A percentile compares a stretch with the other conserved stretches of the same genome.
phyloP scores from a whole-genome alignment of 2,797 vertebrate genomes.

The Falco novaeseelandiae region DNA sequence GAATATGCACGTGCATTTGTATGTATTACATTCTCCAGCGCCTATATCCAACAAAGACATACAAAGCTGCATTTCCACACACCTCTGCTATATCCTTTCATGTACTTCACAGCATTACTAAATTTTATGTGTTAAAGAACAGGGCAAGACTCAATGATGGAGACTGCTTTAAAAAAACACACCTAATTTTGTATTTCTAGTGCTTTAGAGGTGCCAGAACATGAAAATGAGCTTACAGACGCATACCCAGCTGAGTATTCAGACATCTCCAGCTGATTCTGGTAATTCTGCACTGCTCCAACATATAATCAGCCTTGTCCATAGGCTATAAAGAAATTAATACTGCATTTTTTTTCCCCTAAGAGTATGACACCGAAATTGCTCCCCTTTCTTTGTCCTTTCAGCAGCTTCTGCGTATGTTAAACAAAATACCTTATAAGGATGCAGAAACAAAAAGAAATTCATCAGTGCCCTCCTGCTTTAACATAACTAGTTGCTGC shows the following conservation, averaged over 20 bases:
- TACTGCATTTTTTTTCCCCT: background rate
- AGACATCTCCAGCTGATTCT: background rate
- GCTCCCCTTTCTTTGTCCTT: background rate
- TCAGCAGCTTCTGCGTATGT: background rate
- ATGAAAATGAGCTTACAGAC: background rate
- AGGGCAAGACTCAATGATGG: background rate
- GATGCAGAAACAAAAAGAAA: background rate
- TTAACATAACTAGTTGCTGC: background rate
- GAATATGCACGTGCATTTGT: fast-evolving
- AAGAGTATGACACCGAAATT: background rate
- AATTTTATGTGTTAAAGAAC: background rate
- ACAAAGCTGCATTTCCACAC: background rate
- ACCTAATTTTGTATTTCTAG: background rate
- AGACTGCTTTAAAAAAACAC: background rate
- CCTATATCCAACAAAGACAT: background rate
- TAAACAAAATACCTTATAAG: background rate
- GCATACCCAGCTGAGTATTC: background rate
- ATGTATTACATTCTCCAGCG: background rate
- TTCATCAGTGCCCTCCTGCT: background rate
- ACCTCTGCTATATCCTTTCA: background rate
- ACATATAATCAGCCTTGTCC: background rate
- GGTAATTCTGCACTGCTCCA: background rate
- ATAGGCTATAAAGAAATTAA: background rate
- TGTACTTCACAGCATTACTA: background rate
- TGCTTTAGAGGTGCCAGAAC: background rate